Evolutionary conservation across 2,113 vertebrate species (phyloP).

Genomic region (Fulmarus glacialis): DNA sequence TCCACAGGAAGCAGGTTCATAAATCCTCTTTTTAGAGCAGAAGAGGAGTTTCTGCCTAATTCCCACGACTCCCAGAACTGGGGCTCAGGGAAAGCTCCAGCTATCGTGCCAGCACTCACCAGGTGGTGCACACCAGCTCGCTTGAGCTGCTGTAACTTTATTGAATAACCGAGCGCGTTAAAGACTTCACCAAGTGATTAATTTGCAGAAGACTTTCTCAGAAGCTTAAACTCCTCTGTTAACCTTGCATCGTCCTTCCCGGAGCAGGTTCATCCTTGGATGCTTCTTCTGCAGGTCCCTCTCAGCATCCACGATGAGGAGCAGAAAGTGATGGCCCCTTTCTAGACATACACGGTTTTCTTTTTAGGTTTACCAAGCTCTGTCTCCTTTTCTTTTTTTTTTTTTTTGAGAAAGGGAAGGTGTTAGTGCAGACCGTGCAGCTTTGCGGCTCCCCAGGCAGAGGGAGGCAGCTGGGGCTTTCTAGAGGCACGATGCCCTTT

Average conservation of each 20-base stretch:
- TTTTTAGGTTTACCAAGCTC: neutral
- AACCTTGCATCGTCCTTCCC: neutral
- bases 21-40: neutral
- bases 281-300: neutral
- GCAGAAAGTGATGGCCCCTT: neutral
- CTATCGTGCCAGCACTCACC: neutral
- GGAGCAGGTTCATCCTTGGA: neutral
- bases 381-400: neutral
- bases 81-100: neutral
- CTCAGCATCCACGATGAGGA: rapidly evolving
- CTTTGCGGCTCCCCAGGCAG: neutral
- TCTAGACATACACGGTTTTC: neutral
- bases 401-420: no score
- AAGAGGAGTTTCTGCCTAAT: neutral
- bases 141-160: neutral
- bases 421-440: neutral
- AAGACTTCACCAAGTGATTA: neutral
- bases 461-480: neutral
- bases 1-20: neutral
- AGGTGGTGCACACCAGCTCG: neutral
- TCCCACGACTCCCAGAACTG: neutral
- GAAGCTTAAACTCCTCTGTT: neutral
- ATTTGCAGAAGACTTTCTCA: neutral
- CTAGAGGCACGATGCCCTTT: neutral
- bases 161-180: rapidly evolving